Percentiles rank a stretch among this genome's conserved stretches.
phyloP scores from a whole-genome alignment of 2,888 invertebrate genomes.

The Dendrolimus pini region DNA sequence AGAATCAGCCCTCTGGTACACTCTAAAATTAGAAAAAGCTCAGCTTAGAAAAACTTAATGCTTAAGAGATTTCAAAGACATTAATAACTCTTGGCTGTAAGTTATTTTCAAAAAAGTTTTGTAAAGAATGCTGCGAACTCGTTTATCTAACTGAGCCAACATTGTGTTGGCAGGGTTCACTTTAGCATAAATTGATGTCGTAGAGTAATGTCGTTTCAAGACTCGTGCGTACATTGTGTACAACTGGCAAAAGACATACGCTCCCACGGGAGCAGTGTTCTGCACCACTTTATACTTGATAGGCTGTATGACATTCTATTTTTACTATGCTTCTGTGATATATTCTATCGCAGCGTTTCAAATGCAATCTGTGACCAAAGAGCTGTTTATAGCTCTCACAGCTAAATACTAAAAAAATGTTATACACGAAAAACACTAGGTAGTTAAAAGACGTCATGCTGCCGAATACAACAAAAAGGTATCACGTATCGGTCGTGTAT shows the following conservation, averaged over 20 bases:
- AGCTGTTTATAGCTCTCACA: too few relatives aligned
- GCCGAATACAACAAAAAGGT: too few relatives aligned
- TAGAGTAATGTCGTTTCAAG: constrained; percentile 39
- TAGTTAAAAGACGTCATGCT: too few relatives aligned
- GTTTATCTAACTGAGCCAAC: constrained; percentile 16
- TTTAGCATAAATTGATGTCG: constrained; percentile 52
- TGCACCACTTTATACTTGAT: constrained; percentile 52
- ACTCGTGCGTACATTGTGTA: constrained; percentile 21
- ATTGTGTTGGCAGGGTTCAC: constrained; percentile 35
- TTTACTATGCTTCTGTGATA: constrained; percentile 14
- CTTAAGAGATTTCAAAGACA: too few relatives aligned
- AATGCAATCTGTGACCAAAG: too few relatives aligned
- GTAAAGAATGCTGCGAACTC: neutral
- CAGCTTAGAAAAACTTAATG: too few relatives aligned
- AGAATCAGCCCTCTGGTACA: too few relatives aligned
- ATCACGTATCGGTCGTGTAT: constrained; percentile 4
- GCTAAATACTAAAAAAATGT: too few relatives aligned
- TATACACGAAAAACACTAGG: constrained; percentile 17
- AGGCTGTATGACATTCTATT: constrained; percentile 59
- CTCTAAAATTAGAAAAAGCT: too few relatives aligned
- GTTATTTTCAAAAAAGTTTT: too few relatives aligned
- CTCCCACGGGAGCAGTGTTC: constrained; percentile 36
- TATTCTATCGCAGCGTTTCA: too few relatives aligned
- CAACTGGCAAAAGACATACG: constrained; percentile 49
- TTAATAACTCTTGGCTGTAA: too few relatives aligned